Base-by-base conservation (phyloP, 2,113 vertebrate species). In the Oxyruncus cristatus region DNA sequence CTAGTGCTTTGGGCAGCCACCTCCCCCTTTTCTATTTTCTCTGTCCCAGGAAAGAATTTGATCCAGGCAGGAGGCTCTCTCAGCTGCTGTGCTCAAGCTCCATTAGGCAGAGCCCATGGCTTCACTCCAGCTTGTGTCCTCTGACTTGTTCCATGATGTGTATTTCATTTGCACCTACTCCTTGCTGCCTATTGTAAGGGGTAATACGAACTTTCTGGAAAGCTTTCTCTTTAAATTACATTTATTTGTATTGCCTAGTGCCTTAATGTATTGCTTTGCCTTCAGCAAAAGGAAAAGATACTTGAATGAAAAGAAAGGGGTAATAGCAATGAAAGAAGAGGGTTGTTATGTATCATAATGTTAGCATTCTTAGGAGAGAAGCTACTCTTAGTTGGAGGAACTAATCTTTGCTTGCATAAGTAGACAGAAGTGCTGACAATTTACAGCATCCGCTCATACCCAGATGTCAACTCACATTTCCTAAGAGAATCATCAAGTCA, bases 401-500 rank as follows among this genome's bases (percentile, higher is more conserved):
- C 92, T 97, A 94, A 94, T 96, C 95, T 92, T 86, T 89, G 91
- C 92, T 95, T 93, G 93, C 93, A 87, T 95, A 97, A 97, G 91
- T 91, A 97, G 95, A 93, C 94, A 95, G 86, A 96, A 95, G 92
- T 75, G 80, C 93, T 92, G 70, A 92, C 96, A 96, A 88, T 96
- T 96, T 96, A 93, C 85, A 92, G 96, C 91, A 96, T 96, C 96
- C 83, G 52, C 59, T 93, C 53, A 50, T 93, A 89, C 79, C 93
- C 96, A 94, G 95, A 96, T 96, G 96, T 94, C 95, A 96, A 71
- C 76, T 97, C 91, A 66, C 80, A 94, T 94, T 94, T 96, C 96
- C 86, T 63, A 93, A 91, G 73, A 97, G 93, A 94, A 96, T 96
- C 96, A 93, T 97, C 92, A 94, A 96, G 83, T 94, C 93, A 92